These are phyloP conservation scores for Tridacna crocea DNA, from an alignment of 2,888 invertebrate species.

Conservation along the genomic window DNA sequence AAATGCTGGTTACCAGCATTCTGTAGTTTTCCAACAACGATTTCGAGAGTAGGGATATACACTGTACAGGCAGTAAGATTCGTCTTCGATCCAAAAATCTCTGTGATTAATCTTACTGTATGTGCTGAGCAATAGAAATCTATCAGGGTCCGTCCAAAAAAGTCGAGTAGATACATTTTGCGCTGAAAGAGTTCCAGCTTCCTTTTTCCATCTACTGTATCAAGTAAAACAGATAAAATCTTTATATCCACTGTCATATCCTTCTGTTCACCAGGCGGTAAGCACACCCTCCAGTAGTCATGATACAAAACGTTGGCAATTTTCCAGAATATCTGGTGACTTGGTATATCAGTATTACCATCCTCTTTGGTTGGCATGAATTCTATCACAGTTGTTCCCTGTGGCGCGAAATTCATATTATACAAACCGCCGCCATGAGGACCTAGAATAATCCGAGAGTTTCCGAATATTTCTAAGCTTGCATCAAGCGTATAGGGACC, in stretches of 20 bases:
- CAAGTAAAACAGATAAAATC: background rate
- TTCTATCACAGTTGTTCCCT: slow-evolving; percentile 18
- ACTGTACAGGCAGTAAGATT: no score
- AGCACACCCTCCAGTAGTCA: slow-evolving; percentile 21
- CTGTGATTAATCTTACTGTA: no score
- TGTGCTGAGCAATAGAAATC: no score
- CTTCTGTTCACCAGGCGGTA: background rate
- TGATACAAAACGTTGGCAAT: slow-evolving; percentile 16
- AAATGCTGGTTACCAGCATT: no score
- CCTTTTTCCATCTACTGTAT: background rate
- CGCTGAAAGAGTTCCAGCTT: no score
- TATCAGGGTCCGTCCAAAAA: no score
- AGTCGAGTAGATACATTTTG: no score
- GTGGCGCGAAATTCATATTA: slow-evolving; percentile 23
- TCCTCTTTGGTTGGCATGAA: no score
- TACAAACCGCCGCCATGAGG: slow-evolving; percentile 28
- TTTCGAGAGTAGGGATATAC: no score
- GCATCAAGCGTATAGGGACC: slow-evolving; percentile 14
- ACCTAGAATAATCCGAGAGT: slow-evolving; percentile 18
- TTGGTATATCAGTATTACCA: slow-evolving; percentile 14
- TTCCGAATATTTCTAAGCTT: slow-evolving; percentile 6
- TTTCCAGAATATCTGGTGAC: slow-evolving; percentile 24
- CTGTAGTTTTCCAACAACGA: no score
- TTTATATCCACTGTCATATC: slow-evolving; percentile 19
- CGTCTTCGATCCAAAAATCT: no score